Base-by-base conservation (phyloP, 2,113 vertebrate genomes). In the Eurypyga helias region DNA sequence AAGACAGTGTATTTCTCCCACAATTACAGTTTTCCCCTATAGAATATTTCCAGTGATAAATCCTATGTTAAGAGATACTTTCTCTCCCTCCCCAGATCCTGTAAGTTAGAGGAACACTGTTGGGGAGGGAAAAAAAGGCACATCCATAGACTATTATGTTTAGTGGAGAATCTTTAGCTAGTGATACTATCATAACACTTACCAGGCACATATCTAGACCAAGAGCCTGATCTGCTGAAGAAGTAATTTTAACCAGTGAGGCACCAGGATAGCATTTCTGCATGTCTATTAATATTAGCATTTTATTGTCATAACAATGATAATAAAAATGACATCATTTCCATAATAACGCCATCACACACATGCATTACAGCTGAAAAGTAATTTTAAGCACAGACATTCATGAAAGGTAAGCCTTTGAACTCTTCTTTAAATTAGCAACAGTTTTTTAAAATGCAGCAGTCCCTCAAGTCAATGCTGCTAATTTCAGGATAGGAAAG, bases 381-480 rank as follows among this genome's bases (percentile, higher is more conserved):
- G 66, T 92, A 48, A 71, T n/a, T 29, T 88, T 72, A 92, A 87
- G 71, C 43, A 58, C 33, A 93, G 88, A 31, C 58, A 83, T 75
- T 86, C 46, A 82, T 25, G 46, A 93, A 98, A 95, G 87, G 66
- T 92, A 88, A 97, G 61, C 71, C 66, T 96, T 81, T 95, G 52
- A 95, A 77, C 45, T 55, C 11, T 75, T 80, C 51, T 92, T 95
- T 91, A 94, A 96, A 96, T 95, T 20, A 78, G 6, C 45, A 41
- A 26, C 4, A 16, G 8, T 17, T 54, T 67, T 67, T 87, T 34
- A 5, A 60, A 96, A 96, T 86, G 61, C 96, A 96, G 54, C 76
- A 79, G 4, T 34, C 23, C 34, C 78, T 76, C 54, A 55, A 55
- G n/a, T 38, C 54, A 69, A 17, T 36, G 72, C 54, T 70, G 57